Base-by-base conservation (phyloP, 1,140 invertebrate genomes). In the Lasaia peninsularis region DNA sequence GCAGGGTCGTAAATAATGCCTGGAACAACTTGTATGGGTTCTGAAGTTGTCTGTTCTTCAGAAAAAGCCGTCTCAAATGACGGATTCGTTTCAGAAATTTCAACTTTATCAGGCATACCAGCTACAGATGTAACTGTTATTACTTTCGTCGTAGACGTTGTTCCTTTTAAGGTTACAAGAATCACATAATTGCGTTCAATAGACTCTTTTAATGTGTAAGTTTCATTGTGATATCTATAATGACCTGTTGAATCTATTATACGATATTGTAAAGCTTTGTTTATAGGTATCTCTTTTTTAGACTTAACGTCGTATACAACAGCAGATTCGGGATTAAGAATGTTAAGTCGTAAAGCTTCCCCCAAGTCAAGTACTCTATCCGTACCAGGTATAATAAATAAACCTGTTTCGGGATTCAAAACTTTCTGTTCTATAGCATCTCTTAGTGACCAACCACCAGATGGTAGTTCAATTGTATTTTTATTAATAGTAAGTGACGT, bases 301-400 rank as follows among this genome's bases (percentile, higher is more conserved):
- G 92, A 93, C 60, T 90, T 92, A 0, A 93, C 92, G 80, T 98
- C 96, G 57, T 96, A 85, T 7, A 97, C 95, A 20, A 92, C 75
- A 20, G 95, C 95, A 2, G 96, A 97, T 55, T 93, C 89, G 2
- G 94, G 92, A 84, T 97, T 94, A 37, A 99, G 95, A 9, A 98
- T 94, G 72, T 95, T 93, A 49, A 96, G 89, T 67, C 94, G 93
- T 28, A 98, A 89, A 69, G 97, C 97, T 84, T 98, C 96, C 83
- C 96, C 92, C 66, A 99, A 94, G 58, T 95, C 95, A 3, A 98
- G 92, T 24, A 96, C 86, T 70, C 95, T 91, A 78, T 97, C 95
- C 1, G 96, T 96, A 28, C 94, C 94, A 33, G 96, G 96, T 69
- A 98, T 95, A 52, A 94, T 94, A 74, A 98, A 97, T 2, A 96